These are phyloP conservation scores for Anomalospiza imberbis DNA, from an alignment of 2,797 vertebrate genomes.

Conservation along the genomic window DNA sequence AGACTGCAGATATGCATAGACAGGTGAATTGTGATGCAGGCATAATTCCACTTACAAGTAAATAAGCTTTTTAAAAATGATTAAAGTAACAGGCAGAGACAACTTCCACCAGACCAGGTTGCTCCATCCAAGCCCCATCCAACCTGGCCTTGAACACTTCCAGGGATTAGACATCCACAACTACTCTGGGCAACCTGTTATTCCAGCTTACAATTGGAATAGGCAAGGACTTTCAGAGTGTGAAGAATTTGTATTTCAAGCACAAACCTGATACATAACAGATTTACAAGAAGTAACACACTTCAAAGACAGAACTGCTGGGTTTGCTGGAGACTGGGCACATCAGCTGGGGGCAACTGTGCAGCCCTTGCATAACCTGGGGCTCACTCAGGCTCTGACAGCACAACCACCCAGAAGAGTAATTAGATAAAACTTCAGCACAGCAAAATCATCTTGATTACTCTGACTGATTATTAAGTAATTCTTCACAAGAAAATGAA, in stretches of 20 bases:
- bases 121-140: not conserved
- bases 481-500: not conserved
- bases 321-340: not conserved
- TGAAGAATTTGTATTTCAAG: not conserved
- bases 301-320: not conserved
- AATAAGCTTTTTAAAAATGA: not conserved
- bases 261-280: not conserved
- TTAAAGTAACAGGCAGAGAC: not conserved
- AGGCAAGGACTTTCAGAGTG: not conserved
- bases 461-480: not conserved
- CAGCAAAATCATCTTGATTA: not conserved
- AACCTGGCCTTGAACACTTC: not conserved
- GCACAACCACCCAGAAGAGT: not conserved
- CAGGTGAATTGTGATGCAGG: not conserved
- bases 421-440: not conserved
- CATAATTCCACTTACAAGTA: not conserved
- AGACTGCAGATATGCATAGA: not conserved
- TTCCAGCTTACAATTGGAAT: not conserved
- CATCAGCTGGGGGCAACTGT: rapidly evolving
- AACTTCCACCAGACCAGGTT: not conserved
- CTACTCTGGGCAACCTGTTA: not conserved
- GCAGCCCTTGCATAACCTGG: rapidly evolving
- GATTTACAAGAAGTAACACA: not conserved
- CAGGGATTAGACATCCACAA: not conserved
- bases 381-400: not conserved